Evolutionary conservation across 2,797 vertebrate genomes (phyloP).

Genomic region (Helicolenus hilgendorfi): DNA sequence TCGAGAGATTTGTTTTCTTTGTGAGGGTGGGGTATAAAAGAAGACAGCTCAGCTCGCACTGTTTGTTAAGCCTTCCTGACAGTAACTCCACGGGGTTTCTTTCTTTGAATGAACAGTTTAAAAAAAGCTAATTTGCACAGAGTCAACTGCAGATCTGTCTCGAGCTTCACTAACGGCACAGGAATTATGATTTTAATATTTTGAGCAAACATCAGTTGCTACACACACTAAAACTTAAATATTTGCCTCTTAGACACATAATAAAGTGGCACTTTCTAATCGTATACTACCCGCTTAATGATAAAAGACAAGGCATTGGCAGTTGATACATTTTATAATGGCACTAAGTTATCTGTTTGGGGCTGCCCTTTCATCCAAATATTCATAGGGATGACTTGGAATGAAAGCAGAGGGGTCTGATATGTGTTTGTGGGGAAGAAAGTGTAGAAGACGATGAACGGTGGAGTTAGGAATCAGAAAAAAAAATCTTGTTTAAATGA

Average conservation of each 20-base stretch:
- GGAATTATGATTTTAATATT: constrained; percentile 19
- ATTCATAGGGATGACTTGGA: constrained; percentile 7
- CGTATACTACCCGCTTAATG: neutral
- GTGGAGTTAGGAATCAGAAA: constrained; percentile 5
- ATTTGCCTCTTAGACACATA: neutral
- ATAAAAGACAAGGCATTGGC: constrained; percentile 42
- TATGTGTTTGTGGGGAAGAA: constrained; percentile 22
- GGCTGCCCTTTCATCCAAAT: constrained; percentile 24
- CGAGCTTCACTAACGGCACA: neutral
- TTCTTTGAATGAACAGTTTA: constrained; percentile 16
- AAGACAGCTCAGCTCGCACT: constrained; percentile 7
- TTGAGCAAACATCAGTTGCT: constrained; percentile 6
- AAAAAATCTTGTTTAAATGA: constrained; percentile 44
- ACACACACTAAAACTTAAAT: constrained; percentile 25
- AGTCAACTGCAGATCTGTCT: constrained; percentile 2
- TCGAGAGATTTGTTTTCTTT: constrained; percentile 20
- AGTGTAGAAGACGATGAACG: neutral
- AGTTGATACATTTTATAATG: constrained; percentile 52
- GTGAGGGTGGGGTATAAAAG: neutral
- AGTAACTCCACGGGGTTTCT: constrained; percentile 14
- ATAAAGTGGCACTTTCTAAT: constrained; percentile 36
- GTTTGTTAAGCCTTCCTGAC: constrained; percentile 9
- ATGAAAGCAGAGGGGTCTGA: constrained; percentile 15
- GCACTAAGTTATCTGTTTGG: constrained; percentile 38
- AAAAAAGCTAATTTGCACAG: constrained; percentile 1